Conservation (phyloP, 2,113 vertebrate genomes). For the Prunella himalayana region DNA sequence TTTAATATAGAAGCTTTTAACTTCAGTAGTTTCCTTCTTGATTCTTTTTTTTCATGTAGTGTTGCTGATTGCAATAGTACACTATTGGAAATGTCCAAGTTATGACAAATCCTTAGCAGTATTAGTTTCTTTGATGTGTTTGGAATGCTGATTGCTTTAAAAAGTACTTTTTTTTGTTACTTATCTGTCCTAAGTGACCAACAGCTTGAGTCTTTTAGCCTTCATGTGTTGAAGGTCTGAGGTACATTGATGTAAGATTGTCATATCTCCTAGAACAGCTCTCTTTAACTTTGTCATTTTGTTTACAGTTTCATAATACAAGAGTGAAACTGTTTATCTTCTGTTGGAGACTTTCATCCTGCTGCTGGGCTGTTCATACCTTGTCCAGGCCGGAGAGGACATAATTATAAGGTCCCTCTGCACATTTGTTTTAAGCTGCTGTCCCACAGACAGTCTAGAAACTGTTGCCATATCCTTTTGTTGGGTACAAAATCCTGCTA, state of each 20-base stretch:
- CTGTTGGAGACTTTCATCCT: not conserved
- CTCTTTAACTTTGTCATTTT: not conserved
- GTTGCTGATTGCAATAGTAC: not conserved
- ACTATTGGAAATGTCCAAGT: not conserved
- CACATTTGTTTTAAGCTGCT: not conserved
- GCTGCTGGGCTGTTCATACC: not conserved
- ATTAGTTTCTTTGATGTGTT: not conserved
- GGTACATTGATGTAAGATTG: accelerated
- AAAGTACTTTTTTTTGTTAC: not conserved
- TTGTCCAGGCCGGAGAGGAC: not conserved
- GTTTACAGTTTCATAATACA: not conserved
- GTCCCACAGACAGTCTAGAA: not conserved
- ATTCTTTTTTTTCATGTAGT: not conserved
- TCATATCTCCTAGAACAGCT: not conserved
- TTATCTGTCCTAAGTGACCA: not conserved
- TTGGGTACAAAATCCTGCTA: not conserved
- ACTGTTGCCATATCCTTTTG: not conserved
- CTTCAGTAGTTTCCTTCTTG: not conserved
- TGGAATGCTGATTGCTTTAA: not conserved
- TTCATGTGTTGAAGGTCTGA: not conserved
- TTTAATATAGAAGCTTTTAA: not conserved
- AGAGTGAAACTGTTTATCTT: not conserved
- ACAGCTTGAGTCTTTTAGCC: not conserved
- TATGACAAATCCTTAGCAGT: not conserved
- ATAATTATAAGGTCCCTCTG: not conserved